phyloP scores from a whole-genome alignment of 2,888 invertebrate species.

The Cheilosia urbana region DNA sequence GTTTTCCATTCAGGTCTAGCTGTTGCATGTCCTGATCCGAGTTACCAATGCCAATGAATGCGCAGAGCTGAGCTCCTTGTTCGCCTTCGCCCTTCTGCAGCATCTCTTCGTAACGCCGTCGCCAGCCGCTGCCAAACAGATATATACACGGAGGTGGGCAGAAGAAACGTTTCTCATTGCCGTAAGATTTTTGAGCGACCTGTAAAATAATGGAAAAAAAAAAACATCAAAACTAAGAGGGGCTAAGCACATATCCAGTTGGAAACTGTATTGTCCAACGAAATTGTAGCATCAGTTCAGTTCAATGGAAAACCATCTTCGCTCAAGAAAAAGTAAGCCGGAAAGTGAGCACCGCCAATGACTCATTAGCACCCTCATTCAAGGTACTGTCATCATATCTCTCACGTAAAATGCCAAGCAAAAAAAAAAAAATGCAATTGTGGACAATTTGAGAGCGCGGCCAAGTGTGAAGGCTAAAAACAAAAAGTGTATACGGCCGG shows the following conservation, averaged over 20 bases:
- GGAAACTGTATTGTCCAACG: no score
- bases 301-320: no score
- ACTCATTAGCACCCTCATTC: slow-evolving; percentile 39
- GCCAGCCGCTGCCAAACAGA: slow-evolving; percentile 99
- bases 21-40: slow-evolving; percentile 99
- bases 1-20: slow-evolving; percentile 98
- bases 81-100: slow-evolving; percentile 94
- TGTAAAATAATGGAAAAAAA: slow-evolving; percentile 67
- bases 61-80: slow-evolving; percentile 97
- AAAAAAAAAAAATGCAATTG: slow-evolving; percentile 57
- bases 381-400: slow-evolving; percentile 44
- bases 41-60: slow-evolving; percentile 99
- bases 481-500: slow-evolving; percentile 72
- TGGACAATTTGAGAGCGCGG: slow-evolving; percentile 78
- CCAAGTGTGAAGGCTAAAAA: slow-evolving; percentile 83
- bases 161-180: slow-evolving; percentile 99
- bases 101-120: slow-evolving; percentile 97
- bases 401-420: slow-evolving; percentile 7
- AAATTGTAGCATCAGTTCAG: no score
- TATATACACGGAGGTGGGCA: slow-evolving; percentile 99
- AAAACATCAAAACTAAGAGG: not conserved
- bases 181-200: slow-evolving; percentile 99
- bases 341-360: not conserved
- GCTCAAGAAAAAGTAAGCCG: not conserved
- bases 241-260: no score